Conservation (phyloP, 2,888 invertebrate species). For the Sminthurides aquaticus region DNA sequence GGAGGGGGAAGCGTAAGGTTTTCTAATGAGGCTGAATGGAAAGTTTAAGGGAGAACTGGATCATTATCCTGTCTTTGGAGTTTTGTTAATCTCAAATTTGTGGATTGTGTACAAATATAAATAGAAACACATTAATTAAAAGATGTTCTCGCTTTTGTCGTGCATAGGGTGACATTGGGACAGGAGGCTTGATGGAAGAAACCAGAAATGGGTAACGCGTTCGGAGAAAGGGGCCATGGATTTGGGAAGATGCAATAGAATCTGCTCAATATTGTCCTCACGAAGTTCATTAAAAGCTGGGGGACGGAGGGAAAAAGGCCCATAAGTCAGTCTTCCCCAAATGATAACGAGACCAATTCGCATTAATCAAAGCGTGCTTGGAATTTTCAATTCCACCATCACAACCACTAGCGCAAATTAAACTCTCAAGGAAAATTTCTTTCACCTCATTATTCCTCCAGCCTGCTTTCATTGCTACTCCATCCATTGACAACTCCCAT, state of each 20-base stretch:
- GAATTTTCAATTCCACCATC: slow-evolving; percentile 1
- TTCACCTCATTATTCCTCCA: not conserved
- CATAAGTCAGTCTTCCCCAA: not conserved
- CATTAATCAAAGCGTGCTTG: slow-evolving; percentile 5
- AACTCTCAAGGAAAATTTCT: not conserved
- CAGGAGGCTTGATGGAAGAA: not conserved
- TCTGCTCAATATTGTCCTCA: slow-evolving; percentile 2
- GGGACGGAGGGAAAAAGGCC: not conserved
- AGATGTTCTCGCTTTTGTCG: not conserved
- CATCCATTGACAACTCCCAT: too few species aligned
- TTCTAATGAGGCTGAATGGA: too few species aligned
- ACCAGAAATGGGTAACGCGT: too few species aligned
- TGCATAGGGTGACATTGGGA: not conserved
- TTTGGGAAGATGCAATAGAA: too few species aligned
- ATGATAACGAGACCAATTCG: slow-evolving; percentile 9
- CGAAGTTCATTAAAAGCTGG: slow-evolving; percentile 6
- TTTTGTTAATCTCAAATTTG: not conserved
- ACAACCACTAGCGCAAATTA: too few species aligned
- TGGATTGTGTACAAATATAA: not conserved
- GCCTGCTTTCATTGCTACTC: too few species aligned
- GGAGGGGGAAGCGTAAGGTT: too few species aligned
- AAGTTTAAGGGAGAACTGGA: too few species aligned
- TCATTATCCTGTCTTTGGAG: too few species aligned
- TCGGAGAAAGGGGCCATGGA: too few species aligned
- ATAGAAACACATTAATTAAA: not conserved